Evolutionary conservation across 2,797 vertebrate genomes (phyloP), one percentile per base, ranked within the genome.

Genomic region (Sebastes dallii): DNA sequence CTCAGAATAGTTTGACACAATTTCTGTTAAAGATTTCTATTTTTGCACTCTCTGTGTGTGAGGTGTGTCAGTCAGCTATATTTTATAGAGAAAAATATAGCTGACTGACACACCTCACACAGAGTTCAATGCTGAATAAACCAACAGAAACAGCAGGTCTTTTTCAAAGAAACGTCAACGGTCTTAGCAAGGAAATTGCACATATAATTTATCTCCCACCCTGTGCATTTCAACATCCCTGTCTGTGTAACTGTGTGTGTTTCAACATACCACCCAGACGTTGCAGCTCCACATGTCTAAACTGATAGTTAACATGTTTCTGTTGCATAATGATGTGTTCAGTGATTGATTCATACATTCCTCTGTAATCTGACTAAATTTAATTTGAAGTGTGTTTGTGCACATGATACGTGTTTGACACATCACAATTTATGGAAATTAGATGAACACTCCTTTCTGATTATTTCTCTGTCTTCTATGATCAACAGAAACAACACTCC

Each of bases 261-360:
- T 85, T 90, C 84, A 32, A 77, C 87, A 87, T 16, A 61, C 74
- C 70, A 61, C 22, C 25, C 71, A 82, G 72, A 75, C 32, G n/a
- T 81, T 84, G 78, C 84, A 72, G 70, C 62, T 39, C 59, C 46
- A 32, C 78, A 60, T 81, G 84, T 81, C 64, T 66, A 73, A 88
- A 88, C 81, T 75, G 14, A 54, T 59, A 22, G 60, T 81, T 84
- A 70, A 70, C 80, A 72, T 66, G 85, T 80, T 24, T 18, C 20
- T 22, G 52, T 82, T 85, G 72, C 72, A 29, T 22, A 80, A 88
- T 22, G 5, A n/a, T 30, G 34, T n/a, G 3, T 78, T 54, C 27
- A 70, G 5, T 60, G 14, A 76, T 39, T 66, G 10, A 60, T 5
- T 4, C 34, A 16, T 27, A 32, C 29, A 78, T 84, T 86, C 69